Conservation (phyloP, 2,113 vertebrate genomes). For the Grallaria varia region DNA sequence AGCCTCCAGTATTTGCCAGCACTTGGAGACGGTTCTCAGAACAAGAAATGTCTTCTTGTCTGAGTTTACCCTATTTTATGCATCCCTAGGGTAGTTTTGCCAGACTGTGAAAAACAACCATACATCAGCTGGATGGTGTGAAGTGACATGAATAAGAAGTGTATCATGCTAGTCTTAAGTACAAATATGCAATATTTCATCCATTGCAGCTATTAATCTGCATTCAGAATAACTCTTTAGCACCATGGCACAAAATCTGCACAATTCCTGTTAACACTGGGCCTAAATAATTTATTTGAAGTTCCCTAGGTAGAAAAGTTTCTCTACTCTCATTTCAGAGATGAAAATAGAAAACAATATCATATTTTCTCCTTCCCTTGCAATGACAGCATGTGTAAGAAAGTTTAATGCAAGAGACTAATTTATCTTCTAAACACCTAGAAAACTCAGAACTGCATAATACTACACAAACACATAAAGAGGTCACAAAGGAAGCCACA, state of each 20-base stretch:
- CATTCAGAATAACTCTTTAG: neutral
- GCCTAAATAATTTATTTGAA: neutral
- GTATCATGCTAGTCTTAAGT: neutral
- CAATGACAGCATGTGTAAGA: neutral
- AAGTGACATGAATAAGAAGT: neutral
- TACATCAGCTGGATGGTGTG: neutral
- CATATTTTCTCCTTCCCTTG: neutral
- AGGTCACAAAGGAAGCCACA: neutral
- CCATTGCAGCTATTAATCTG: neutral
- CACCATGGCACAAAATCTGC: neutral
- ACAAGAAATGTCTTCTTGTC: neutral
- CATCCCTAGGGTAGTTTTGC: neutral
- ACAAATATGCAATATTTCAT: neutral
- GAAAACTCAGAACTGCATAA: neutral
- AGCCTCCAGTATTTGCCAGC: neutral
- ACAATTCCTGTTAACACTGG: neutral
- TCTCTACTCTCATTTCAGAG: neutral
- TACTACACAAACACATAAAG: neutral
- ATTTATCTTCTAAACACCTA: neutral
- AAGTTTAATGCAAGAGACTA: neutral
- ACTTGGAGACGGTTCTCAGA: neutral
- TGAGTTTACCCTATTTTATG: neutral
- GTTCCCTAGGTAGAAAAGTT: neutral
- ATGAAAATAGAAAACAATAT: neutral
- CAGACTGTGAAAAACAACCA: neutral